Conservation (phyloP, 2,797 vertebrate genomes). For the Cuculus canorus region DNA sequence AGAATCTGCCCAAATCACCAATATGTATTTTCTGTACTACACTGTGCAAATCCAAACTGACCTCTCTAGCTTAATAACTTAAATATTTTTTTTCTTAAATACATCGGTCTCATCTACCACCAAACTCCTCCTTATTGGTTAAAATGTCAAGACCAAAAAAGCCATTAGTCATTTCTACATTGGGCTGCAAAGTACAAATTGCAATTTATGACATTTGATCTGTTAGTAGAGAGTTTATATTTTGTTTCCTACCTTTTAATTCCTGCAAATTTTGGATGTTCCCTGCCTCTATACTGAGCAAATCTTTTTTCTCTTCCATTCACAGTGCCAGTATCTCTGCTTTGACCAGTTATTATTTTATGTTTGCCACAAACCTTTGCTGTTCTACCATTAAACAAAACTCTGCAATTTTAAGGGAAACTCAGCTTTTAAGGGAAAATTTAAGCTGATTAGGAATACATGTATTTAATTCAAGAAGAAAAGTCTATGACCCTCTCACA, state of each 20-base stretch:
- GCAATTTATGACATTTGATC: neutral
- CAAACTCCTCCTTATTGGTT: neutral
- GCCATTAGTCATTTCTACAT: slow-evolving; percentile 2
- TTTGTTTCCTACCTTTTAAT: neutral
- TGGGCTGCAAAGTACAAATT: neutral
- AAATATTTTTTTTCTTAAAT: slow-evolving; percentile 15
- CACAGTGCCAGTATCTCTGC: neutral
- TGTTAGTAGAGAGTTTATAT: neutral
- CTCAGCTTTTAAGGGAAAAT: neutral
- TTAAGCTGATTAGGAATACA: neutral
- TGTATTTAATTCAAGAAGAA: neutral
- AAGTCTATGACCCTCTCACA: neutral
- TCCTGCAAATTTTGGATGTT: neutral
- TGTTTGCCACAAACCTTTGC: neutral
- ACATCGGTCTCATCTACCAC: neutral
- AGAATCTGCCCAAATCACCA: neutral
- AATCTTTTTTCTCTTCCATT: neutral
- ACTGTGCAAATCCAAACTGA: neutral
- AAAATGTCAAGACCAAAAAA: neutral
- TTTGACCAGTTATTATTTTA: neutral
- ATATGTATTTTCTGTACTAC: neutral
- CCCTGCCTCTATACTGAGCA: neutral
- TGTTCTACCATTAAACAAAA: neutral
- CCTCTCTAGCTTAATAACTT: neutral
- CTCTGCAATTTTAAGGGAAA: neutral